Evolutionary conservation across 2,113 vertebrate genomes (phyloP), one percentile per base, ranked within the genome.

Genomic region (Climacteris rufus): DNA sequence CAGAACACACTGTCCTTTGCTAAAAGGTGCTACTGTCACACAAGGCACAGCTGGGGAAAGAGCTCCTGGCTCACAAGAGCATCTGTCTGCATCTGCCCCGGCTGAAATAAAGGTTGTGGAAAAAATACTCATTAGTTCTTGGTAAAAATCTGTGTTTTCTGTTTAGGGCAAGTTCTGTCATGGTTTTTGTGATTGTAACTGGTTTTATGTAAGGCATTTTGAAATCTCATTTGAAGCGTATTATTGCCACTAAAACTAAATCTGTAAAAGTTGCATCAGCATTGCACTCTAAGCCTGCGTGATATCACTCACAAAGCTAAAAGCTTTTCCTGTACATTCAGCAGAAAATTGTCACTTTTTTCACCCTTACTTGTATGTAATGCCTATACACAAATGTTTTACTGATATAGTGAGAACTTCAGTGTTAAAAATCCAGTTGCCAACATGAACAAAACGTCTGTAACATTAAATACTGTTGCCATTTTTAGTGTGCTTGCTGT

Each of bases 261-360:
- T 65, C 45, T 65, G 37, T 53, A 65, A 7, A 68, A 77, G 31
- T 39, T 74, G 64, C 19, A 53, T n/a, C 25, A 57, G 42, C 20
- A 6, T 63, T 57, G 15, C 40, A 33, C 3, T 50, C 66, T 61
- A 61, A 71, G 12, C 16, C 15, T 49, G 17, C 0, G 0, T 42
- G 31, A 49, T 65, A 74, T 39, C 27, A 45, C 65, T 84, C 33
- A 56, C 37, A 74, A 57, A 89, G 60, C 31, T 23, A 40, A 31
- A 7, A 40, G 25, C 31, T 83, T 65, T 35, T 84, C 39, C 24
- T 49, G 21, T 39, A 57, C 3, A 3, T 61, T 66, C 35, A 63
- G 45, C 60, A 91, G 64, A 61, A 84, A 74, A 65, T 25, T 8
- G 13, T 57, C 45, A 15, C 9, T 31, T 77, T 37, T 52, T 87